Evolutionary conservation across 2,797 vertebrate genomes (phyloP), one percentile per base, ranked within the genome.

Genomic region (Mus caroli): DNA sequence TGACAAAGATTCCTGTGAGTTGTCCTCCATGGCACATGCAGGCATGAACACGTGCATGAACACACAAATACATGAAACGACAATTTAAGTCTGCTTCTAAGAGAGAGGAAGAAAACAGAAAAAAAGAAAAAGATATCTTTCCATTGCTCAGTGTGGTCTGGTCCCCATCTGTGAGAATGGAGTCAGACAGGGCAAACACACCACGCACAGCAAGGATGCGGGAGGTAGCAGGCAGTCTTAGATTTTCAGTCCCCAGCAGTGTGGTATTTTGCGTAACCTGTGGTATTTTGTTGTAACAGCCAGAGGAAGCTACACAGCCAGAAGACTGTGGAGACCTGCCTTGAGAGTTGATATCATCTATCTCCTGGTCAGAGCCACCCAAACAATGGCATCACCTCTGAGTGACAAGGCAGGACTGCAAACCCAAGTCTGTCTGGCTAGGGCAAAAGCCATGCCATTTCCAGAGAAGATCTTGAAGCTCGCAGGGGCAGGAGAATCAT

Each of bases 121-220:
- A 24, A 56, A 43, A 43, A 43, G 43, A 43, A 43, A 43, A 43
- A 43, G 43, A 43, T 5, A 43, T 7, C n/a, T 20, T 34, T 56
- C 14, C 28, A 2, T 56, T 80, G 31, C n/a, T 37, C 67, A 37
- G 52, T 14, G 52, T 14, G 52, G 22, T 79, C 19, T 37, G 54
- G 54, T 24, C 5, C 77, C 50, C 10, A n/a, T n/a, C n/a, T 58
- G 19, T 0, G 2, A 82, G n/a, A 22, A 26, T 7, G 34, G 4
- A 54, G 54, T 54, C 54, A 54, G 54, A 17, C 54, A 13, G 54
- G 15, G 54, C 54, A 54, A 4, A 40, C 1, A 1, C 4, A 4
- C 26, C 0, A 40, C 1, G 1, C 4, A 4, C 26, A 28, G 15
- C 5, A 1, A 34, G 31, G 60, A 34, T 10, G 10, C 28, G 67